A percentile compares a stretch with the other conserved stretches of the same genome.
Evolutionary conservation across 2,797 vertebrate species (phyloP).

Genomic region (Anguilla marmorata): DNA sequence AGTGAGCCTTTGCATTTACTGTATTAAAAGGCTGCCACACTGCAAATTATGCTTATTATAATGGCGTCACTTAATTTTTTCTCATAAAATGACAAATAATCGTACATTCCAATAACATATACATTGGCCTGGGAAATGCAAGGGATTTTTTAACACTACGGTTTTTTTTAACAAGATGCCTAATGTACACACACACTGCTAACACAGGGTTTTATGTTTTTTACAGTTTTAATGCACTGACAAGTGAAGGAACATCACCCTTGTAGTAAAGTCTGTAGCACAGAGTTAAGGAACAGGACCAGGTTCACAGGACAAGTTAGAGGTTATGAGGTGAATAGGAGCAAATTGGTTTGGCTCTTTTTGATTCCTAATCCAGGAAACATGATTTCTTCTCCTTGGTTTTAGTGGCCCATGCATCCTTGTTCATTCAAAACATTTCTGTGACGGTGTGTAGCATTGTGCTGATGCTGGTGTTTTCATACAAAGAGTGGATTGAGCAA

Average conservation of each 20-base stretch:
- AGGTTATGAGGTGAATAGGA: neutral
- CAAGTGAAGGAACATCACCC: neutral
- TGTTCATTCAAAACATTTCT: slow-evolving; percentile 78
- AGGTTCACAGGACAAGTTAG: neutral
- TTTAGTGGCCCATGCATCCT: slow-evolving; percentile 72
- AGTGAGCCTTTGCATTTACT: neutral
- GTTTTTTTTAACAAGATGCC: neutral
- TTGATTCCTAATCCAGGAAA: neutral
- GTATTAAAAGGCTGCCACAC: neutral
- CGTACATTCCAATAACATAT: neutral
- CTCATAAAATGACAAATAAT: neutral
- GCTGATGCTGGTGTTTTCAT: slow-evolving; percentile 76
- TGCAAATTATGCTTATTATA: neutral
- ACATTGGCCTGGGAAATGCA: neutral
- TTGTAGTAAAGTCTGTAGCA: neutral
- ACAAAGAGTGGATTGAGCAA: slow-evolving; percentile 71
- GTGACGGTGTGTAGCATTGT: slow-evolving; percentile 72
- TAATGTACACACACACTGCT: no score
- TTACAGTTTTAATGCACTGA: neutral
- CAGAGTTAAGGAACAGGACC: neutral
- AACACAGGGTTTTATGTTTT: neutral
- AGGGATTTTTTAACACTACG: neutral
- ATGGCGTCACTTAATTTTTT: neutral
- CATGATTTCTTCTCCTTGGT: slow-evolving; percentile 39
- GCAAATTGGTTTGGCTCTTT: neutral